Evolutionary conservation across 2,797 vertebrate species (phyloP), one percentile per base, ranked within the genome.

Genomic region (Falco cherrug): DNA sequence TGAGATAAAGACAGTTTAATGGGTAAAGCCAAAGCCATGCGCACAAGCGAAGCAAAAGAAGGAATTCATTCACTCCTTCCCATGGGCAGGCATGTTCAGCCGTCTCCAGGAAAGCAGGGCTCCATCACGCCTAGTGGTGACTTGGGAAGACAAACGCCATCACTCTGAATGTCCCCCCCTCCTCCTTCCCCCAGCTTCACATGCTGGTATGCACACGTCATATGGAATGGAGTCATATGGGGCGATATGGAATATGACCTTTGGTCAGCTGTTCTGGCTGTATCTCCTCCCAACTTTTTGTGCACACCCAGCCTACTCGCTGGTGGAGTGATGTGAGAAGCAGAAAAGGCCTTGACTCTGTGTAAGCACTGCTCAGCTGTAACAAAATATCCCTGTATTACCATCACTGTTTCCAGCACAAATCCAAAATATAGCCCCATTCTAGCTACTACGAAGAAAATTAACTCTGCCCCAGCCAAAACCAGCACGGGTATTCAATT

Each of bases 101-200:
- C 39, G 35, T 5, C 15, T 43, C 19, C 33, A 35, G 48, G 48
- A 43, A 43, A 35, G 31, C 39, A 2, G 5, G 76, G 50, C 19
- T 79, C 39, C 39, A 35, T 33, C 50, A 35, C 33, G 29, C n/a
- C 5, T 35, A 53, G 18, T 28, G 19, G 16, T 3, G 45, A 25
- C 37, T 28, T 35, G 28, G 25, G 73, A 79, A 69, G 17, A 51
- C 8, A 47, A 89, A 51, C 4, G 10, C 1, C 11, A 22, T 45
- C 60, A 20, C 33, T 57, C 25, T 26, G 68, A 57, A 53, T 0
- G 0, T 64, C 39, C n/a, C 31, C 15, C 13, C 51, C 41, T 53
- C 37, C 17, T 70, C 10, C 60, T 45, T 41, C 29, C n/a, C 13
- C 51, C 25, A 64, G 21, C 13, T 57, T 68, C 63, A 19, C 7